phyloP scores from a whole-genome alignment of 2,888 invertebrate genomes.

The Trilocha varians region DNA sequence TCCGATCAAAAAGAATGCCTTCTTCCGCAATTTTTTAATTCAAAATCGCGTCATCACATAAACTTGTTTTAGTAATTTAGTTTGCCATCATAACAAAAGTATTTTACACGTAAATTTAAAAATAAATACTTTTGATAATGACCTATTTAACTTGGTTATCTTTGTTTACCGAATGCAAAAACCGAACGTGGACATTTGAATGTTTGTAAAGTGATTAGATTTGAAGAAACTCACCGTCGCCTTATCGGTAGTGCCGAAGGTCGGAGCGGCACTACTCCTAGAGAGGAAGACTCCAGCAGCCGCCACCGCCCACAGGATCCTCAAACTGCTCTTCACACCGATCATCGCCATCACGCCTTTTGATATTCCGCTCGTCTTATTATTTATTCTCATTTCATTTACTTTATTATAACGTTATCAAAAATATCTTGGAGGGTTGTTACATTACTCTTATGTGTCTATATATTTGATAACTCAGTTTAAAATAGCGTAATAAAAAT shows the following conservation, averaged over 20 bases:
- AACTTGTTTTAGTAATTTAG: not conserved
- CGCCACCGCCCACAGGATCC: slow-evolving; percentile 44
- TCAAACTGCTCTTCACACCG: slow-evolving; percentile 45
- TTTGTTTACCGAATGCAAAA: not conserved
- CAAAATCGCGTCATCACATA: not conserved
- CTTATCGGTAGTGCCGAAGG: slow-evolving; percentile 54
- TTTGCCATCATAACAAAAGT: not conserved
- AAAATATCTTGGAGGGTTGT: slow-evolving; percentile 39
- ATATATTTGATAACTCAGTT: slow-evolving; percentile 33
- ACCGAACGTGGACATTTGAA: not conserved
- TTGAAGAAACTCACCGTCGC: slow-evolving; percentile 52
- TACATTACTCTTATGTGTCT: slow-evolving; percentile 36
- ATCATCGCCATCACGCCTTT: slow-evolving; percentile 44
- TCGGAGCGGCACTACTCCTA: slow-evolving; percentile 55
- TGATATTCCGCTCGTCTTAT: slow-evolving; percentile 28
- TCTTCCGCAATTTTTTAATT: too few species aligned
- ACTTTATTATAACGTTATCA: slow-evolving; percentile 35
- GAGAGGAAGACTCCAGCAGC: slow-evolving; percentile 44
- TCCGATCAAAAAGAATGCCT: slow-evolving; percentile 6
- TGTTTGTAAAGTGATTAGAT: slow-evolving; percentile 10
- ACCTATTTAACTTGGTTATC: not conserved
- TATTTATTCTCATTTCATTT: slow-evolving; percentile 46
- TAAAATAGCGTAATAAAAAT: slow-evolving; percentile 31
- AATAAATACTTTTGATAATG: not conserved
- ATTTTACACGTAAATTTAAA: not conserved